Base-by-base conservation (phyloP, 2,113 vertebrate genomes). In the Mirza zaza region DNA sequence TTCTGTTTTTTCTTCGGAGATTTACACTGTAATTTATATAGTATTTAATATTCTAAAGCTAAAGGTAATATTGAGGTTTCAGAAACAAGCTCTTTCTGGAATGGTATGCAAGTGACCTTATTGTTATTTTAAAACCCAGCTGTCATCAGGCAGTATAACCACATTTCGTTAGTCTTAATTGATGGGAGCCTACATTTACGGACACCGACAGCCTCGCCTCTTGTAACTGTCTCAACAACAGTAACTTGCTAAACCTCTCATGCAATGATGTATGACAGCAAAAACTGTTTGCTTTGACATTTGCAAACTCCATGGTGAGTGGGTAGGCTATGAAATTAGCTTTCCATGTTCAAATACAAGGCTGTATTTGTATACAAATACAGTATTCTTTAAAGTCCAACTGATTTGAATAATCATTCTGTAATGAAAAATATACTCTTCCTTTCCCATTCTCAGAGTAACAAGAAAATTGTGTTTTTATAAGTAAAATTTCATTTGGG, bases 31-130 rank as follows among this genome's bases (percentile, higher is more conserved):
- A 87, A 93, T 91, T 96, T 83, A 94, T 21, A 57, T 77, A 95
- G 48, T 85, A 81, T 0, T 70, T 87, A n/a, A 87, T 82, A 95
- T 85, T 48, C 57, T 45, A 52, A 80, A 96, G 84, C 14, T 42
- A 67, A 23, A 59, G 2, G 8, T n/a, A 96, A 75, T 95, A 93
- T 59, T 55, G 71, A 97, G 8, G 29, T 91, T 88, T 83, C 52
- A 67, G 23, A 90, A 95, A 87, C 50, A 2, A 8, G 11, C n/a
- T 34, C 5, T 85, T 79, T 88, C 45, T 61, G 23, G 39, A 92
- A 94, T 25, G 0, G 59, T 73, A 81, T 42, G 52, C 42, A 71
- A 1, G 21, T 48, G 85, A 27, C 4, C 82, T 82, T 73, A 12
- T 45, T 97, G 61, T 9, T 57, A 90, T 79, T 81, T 93, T 93